Evolutionary conservation across 92 coral and sea anemone species (phyloP), one percentile per base, ranked within the genome.

Genomic region (Bergia sp.): DNA sequence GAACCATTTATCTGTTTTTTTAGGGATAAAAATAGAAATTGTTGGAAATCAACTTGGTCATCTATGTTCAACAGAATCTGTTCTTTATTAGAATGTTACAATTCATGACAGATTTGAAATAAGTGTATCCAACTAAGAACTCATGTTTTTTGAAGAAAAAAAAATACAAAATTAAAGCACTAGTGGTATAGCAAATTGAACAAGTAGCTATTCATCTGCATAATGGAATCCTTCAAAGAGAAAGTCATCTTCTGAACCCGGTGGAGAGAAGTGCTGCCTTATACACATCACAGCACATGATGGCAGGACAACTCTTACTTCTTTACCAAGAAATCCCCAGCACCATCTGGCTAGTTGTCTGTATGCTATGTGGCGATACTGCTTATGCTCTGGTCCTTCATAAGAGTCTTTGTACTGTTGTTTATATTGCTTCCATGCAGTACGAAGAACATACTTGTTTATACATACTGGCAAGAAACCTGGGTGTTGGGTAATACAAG

Each of bases 281-380:
- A 88, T 81, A 72, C 91, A 88, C 64, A 73, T 88, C n/a, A 88
- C 91, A 18, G 91, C 91, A 81, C 87, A 80, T 44, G 91, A 80
- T 80, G 75, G 91, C 85, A 88, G 76, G 9, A 77, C 76, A 36
- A 88, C 91, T 80, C 91, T 88, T 37, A 81, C 84, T 47, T 88
- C 91, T n/a, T 80, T 88, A 43, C 81, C 91, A 40, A 88, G 67
- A 81, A 71, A 45, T 37, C 87, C 91, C 91, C 91, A 88, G 72
- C 91, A 81, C 91, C 80, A 88, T 73, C 91, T 29, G 29, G 29
- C 29, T 29, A 29, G 29, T 29, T 29, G 29, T 29, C 29, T 29
- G 29, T 29, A 29, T 80, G 85, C 90, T 65, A 88, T 71, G 76
- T 88, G 86, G 50, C 90, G 77, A 36, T 81, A 66, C 43, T 49